A percentile compares a stretch with the other conserved stretches of the same genome.
Evolutionary conservation across 2,888 invertebrate genomes (phyloP).

Genomic region (Lepidonotus clava): DNA sequence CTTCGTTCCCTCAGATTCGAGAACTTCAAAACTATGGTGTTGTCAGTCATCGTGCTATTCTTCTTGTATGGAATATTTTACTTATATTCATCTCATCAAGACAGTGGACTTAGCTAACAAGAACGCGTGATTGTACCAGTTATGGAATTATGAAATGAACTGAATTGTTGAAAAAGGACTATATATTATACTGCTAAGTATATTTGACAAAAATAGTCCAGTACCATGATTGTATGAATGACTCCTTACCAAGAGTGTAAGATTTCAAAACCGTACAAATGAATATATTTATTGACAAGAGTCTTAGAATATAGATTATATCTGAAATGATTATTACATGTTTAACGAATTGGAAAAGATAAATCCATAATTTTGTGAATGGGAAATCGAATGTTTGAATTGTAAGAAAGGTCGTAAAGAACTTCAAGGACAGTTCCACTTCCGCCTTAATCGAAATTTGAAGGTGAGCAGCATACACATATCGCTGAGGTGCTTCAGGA

Average conservation of each 20-base stretch:
- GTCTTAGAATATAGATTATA: too few species aligned
- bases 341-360: too few species aligned
- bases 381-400: too few species aligned
- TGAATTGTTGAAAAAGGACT: neutral
- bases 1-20: constrained; percentile 26
- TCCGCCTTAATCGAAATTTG: too few species aligned
- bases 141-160: neutral
- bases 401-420: too few species aligned
- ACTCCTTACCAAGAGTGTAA: neutral
- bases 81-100: neutral
- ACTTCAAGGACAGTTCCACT: too few species aligned
- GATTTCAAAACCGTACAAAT: neutral
- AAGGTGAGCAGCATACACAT: too few species aligned
- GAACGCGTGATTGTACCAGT: neutral
- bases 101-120: neutral
- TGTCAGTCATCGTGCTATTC: neutral
- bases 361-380: too few species aligned
- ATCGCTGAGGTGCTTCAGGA: too few species aligned
- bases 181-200: neutral
- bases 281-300: neutral
- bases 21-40: constrained; percentile 15
- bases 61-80: constrained; percentile 11
- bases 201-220: neutral
- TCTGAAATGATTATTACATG: too few species aligned
- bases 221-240: neutral